These are phyloP conservation scores for Apodemia hepburni DNA, from an alignment of 2,888 invertebrate genomes.

Conservation along the genomic window DNA sequence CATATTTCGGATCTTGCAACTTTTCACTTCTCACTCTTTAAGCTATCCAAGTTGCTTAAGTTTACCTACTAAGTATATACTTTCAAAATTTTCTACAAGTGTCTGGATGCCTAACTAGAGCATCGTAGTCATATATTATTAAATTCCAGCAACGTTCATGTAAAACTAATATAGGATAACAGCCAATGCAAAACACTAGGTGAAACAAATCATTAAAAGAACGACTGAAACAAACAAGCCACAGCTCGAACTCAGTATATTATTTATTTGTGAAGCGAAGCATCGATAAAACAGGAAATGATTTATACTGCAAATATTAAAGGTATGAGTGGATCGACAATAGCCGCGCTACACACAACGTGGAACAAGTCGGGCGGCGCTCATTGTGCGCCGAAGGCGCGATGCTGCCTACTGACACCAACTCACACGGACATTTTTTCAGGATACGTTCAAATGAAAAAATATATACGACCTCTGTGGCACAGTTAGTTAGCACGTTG, in stretches of 20 bases:
- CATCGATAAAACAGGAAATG: conserved; percentile 16
- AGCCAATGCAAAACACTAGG: background rate
- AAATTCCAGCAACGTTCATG: too few relatives aligned
- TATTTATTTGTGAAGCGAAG: conserved; percentile 2
- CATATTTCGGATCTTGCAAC: too few relatives aligned
- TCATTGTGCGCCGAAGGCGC: conserved; percentile 11
- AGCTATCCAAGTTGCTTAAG: too few relatives aligned
- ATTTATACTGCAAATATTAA: conserved; percentile 23
- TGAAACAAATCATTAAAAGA: conserved; percentile 18
- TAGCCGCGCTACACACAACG: conserved; percentile 7
- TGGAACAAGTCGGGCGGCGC: conserved; percentile 17
- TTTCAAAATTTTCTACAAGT: too few relatives aligned
- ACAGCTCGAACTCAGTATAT: background rate
- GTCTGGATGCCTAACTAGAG: too few relatives aligned
- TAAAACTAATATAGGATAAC: too few relatives aligned
- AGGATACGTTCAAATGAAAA: background rate
- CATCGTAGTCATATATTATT: too few relatives aligned
- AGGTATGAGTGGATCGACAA: conserved; percentile 14
- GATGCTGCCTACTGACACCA: background rate
- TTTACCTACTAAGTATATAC: too few relatives aligned
- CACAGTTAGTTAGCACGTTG: too few relatives aligned
- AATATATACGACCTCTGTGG: too few relatives aligned
- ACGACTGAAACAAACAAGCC: conserved; percentile 1
- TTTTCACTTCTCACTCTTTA: too few relatives aligned
- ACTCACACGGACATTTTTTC: background rate